phyloP scores from a whole-genome alignment of 2,888 invertebrate species.

The Lamellibrachia satsuma region DNA sequence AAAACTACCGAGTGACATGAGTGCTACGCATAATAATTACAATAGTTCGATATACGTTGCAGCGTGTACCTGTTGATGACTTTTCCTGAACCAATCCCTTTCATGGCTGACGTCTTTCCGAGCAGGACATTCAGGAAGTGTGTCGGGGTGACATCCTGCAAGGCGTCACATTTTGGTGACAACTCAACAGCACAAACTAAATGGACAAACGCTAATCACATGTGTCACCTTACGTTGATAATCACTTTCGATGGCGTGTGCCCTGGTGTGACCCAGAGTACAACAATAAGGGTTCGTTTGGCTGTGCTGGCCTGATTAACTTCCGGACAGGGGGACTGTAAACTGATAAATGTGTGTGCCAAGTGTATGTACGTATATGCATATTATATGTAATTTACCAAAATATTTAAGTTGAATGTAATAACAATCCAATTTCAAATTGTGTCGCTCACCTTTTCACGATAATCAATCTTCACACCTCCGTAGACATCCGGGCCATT shows the following conservation, averaged over 20 bases:
- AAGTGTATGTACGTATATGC: neutral
- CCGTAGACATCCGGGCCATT: conserved; percentile 71
- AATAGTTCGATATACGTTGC: neutral
- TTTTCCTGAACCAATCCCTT: conserved; percentile 68
- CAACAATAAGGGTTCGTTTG: too few species aligned
- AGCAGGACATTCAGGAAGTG: conserved; percentile 71
- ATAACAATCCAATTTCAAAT: neutral
- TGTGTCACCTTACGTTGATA: neutral
- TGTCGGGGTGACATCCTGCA: conserved; percentile 69
- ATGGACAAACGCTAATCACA: neutral
- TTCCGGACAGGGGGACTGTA: too few species aligned
- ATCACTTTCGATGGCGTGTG: neutral
- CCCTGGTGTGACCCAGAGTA: neutral
- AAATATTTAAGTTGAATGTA: neutral
- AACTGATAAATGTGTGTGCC: too few species aligned
- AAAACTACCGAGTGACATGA: too few species aligned
- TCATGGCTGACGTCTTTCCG: conserved; percentile 68
- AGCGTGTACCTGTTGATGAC: conserved; percentile 62
- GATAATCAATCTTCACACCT: conserved; percentile 71
- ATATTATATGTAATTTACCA: neutral
- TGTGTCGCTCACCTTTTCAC: conserved; percentile 65
- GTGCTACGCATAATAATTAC: too few species aligned
- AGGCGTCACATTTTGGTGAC: neutral
- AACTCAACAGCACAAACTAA: neutral
- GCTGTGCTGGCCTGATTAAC: too few species aligned